Conservation (phyloP, 2,797 vertebrate genomes). For the Oreonectes daqikongensis region DNA sequence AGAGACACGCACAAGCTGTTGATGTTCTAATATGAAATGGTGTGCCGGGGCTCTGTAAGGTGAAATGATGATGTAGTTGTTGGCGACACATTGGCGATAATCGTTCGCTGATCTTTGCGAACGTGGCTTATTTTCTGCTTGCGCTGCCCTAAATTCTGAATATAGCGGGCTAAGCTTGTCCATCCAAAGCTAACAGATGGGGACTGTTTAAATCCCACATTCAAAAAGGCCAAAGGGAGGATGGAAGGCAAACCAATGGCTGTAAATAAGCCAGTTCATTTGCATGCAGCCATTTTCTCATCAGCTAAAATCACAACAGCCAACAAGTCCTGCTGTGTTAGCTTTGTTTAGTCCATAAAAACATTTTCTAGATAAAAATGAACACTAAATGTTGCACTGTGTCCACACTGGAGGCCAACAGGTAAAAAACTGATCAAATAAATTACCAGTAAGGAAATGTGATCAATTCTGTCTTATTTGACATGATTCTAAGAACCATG, state of each 20-base stretch:
- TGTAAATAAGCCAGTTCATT: constrained; percentile 35
- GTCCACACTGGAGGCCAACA: neutral
- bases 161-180: constrained; percentile 1
- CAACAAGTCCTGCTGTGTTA: neutral
- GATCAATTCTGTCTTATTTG: constrained; percentile 3
- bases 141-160: constrained; percentile 36
- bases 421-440: neutral
- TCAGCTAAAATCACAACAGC: neutral
- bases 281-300: constrained; percentile 24
- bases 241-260: constrained; percentile 18
- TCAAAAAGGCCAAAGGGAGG: constrained; percentile 34
- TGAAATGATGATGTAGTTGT: constrained; percentile 19
- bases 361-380: neutral
- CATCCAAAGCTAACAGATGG: constrained; percentile 41
- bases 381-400: neutral
- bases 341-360: neutral
- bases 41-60: neutral
- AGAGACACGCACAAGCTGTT: constrained; percentile 7
- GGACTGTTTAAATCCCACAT: constrained; percentile 30
- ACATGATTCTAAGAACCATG: neutral
- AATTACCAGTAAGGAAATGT: neutral
- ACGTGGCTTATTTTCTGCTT: constrained; percentile 24
- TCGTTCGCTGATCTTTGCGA: constrained; percentile 34
- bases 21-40: constrained; percentile 18
- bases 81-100: constrained; percentile 6